A percentile compares a stretch with the other conserved stretches of the same genome.
These are phyloP conservation scores for Myotis davidii DNA, from an alignment of 2,113 vertebrate species.

Conservation along the genomic window DNA sequence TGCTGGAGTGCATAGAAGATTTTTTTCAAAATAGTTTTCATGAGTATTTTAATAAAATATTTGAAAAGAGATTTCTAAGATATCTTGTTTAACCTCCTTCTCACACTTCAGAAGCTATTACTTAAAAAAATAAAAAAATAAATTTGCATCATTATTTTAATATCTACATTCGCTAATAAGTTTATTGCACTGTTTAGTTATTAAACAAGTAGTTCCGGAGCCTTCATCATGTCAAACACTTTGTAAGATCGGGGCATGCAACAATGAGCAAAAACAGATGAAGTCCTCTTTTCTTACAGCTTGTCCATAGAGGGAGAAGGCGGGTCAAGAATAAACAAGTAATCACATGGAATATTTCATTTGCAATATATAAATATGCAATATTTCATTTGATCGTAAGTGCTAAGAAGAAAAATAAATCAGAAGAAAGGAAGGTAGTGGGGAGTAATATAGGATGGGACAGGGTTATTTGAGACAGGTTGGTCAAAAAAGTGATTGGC, in stretches of 20 bases:
- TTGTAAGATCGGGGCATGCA: background rate
- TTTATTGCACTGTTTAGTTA: background rate
- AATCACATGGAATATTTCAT: background rate
- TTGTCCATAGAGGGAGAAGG: background rate
- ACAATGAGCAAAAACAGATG: background rate
- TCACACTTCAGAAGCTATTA: background rate
- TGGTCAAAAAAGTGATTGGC: background rate
- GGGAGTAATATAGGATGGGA: background rate
- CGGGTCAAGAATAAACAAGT: background rate
- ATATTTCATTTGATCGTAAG: background rate
- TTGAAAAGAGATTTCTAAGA: background rate
- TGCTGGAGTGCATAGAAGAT: background rate
- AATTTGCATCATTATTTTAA: slow-evolving; percentile 21
- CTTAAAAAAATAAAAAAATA: background rate
- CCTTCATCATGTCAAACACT: background rate
- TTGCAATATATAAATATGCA: background rate
- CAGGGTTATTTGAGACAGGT: background rate
- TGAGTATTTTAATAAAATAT: slow-evolving; percentile 43
- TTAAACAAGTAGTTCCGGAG: slow-evolving; percentile 23
- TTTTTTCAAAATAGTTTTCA: slow-evolving; percentile 40
- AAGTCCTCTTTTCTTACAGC: background rate
- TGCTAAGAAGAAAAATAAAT: slow-evolving; percentile 42
- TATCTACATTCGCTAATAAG: background rate
- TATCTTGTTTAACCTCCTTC: background rate
- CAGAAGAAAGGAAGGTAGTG: background rate